Evolutionary conservation across 2,888 invertebrate genomes (phyloP), one percentile per base, ranked within the genome.

Genomic region (Drosophila histrio): DNA sequence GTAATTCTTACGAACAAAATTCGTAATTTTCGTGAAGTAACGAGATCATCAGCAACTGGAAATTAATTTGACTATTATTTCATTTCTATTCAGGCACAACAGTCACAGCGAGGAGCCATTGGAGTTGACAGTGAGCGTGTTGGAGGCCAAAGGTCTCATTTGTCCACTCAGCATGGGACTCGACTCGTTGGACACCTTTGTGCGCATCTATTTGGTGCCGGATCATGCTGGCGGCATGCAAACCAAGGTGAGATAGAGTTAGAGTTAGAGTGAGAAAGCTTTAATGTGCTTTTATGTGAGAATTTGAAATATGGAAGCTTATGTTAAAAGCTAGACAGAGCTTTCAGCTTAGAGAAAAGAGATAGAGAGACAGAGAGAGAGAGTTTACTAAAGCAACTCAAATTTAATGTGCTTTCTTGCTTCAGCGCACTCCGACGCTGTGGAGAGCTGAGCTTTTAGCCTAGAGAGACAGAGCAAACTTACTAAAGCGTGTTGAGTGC

Each of bases 131-230:
- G 95, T 96, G 34, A 95, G 94, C 87, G 94, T 96, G 6, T 93
- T 96, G 72, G 96, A 96, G 91, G 96, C 95, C 7, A 95, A 95
- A 87, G 95, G 96, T 71, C 92, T 96, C 30, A 92, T 94, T 36
- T 94, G 94, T 17, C 93, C 94, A 13, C 93, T 94, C 52, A 93
- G 92, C 79, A 91, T 94, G 77, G 92, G 92, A 76, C 92, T 94
- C 72, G 92, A 92, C 46, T 93, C 94, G 6, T 92, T 95, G 77
- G 95, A 96, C 90, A 95, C 96, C 0, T 96, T 95, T 90, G 95
- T 96, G 46, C 94, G 95, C 84, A 95, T 96, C 57, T 95, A 95
- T 83, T 92, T 96, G 49, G 93, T 95, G 38, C 96, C 96, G 7
- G 95, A 96, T 88, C 94, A 94, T 81, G 93, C 94, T 36, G 93